A percentile compares a stretch with the other conserved stretches of the same genome.
Conservation (phyloP, 2,888 invertebrate species). For the Entomobrya multifasciata region DNA sequence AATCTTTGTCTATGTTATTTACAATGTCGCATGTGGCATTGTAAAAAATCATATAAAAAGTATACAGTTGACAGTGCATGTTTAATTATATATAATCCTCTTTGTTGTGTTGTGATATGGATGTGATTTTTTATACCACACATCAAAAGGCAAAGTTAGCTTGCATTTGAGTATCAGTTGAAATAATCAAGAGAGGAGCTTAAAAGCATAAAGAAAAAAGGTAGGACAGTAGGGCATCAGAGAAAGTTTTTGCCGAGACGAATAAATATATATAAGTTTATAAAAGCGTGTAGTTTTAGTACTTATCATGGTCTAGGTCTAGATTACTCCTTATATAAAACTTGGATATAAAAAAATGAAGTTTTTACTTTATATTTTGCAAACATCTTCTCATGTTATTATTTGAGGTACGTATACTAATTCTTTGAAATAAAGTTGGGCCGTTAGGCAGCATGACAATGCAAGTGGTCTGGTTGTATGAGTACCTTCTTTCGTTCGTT, state of each 20-base stretch:
- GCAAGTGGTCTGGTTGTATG: background rate
- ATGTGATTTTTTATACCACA: constrained; percentile 15
- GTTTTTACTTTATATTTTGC: constrained; percentile 20
- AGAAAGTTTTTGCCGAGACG: constrained; percentile 76
- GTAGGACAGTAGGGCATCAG: constrained; percentile 76
- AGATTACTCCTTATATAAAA: constrained; percentile 41
- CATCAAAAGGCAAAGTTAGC: no score
- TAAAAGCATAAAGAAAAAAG: constrained; percentile 61
- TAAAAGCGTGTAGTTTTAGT: constrained; percentile 51
- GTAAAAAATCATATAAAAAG: no score
- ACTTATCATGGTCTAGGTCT: constrained; percentile 60
- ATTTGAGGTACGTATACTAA: background rate
- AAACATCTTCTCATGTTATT: constrained; percentile 45
- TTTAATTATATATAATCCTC: background rate
- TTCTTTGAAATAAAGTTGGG: constrained; percentile 14
- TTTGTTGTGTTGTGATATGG: constrained; percentile 22
- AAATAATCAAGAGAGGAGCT: constrained; percentile 17
- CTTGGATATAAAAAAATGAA: background rate
- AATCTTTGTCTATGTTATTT: no score
- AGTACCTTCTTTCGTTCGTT: constrained; percentile 10
- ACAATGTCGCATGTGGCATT: no score
- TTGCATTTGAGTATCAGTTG: no score
- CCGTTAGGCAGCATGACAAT: constrained; percentile 42
- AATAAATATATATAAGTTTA: constrained; percentile 39
- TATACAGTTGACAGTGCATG: background rate